phyloP scores from a whole-genome alignment of 2,888 invertebrate genomes.

The Liposcelis brunnea region DNA sequence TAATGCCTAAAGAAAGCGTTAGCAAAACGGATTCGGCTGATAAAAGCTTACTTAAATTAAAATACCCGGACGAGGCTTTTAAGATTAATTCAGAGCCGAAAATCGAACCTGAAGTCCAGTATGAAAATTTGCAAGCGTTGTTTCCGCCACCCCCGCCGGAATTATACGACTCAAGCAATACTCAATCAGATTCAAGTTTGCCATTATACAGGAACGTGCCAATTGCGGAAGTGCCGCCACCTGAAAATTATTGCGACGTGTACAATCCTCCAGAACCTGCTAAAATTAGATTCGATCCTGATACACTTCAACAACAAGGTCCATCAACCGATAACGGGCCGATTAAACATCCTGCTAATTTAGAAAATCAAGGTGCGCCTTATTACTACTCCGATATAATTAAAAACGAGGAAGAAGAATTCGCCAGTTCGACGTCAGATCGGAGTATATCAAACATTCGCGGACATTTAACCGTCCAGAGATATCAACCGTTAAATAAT shows the following conservation, averaged over 20 bases:
- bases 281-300: slow-evolving; percentile 2
- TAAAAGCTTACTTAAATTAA: background rate
- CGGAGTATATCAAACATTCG: background rate
- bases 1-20: background rate
- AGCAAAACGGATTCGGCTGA: background rate
- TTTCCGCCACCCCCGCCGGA: slow-evolving; percentile 16
- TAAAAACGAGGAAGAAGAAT: slow-evolving; percentile 18
- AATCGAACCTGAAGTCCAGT: slow-evolving; percentile 16
- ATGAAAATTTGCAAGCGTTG: slow-evolving; percentile 18
- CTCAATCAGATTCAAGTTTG: background rate
- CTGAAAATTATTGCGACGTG: slow-evolving; percentile 5
- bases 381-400: slow-evolving; percentile 71
- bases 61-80: slow-evolving; percentile 9
- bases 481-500: slow-evolving; percentile 39
- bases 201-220: slow-evolving; percentile 2
- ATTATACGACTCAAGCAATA: slow-evolving; percentile 1
- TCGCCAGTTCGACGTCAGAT: background rate
- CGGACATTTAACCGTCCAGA: slow-evolving; percentile 9
- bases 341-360: no score
- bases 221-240: background rate
- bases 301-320: background rate
- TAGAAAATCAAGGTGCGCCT: slow-evolving; percentile 35
- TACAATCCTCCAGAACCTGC: slow-evolving; percentile 1
- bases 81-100: background rate
- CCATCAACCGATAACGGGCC: background rate